Evolutionary conservation across 2,113 vertebrate genomes (phyloP), one percentile per base, ranked within the genome.

Genomic region (Parus major): DNA sequence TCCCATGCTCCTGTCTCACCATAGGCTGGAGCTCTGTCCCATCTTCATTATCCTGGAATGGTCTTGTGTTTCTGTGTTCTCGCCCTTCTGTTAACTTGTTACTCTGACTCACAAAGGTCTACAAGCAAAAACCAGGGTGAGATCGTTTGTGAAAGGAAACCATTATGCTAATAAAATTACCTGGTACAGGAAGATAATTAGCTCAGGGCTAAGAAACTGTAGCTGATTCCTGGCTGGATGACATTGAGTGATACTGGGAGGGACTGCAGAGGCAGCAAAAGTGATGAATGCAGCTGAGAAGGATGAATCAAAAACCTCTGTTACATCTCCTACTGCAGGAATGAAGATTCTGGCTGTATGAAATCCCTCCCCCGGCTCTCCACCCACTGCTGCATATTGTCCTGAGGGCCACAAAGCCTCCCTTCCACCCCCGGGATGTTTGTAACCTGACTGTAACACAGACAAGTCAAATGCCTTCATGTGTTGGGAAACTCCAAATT

Each of bases 11-110:
- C 76, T 83, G 61, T 92, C 97, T 97, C 85, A 97, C 97, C 66
- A 97, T 78, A 56, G 95, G 94, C 16, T 70, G 97, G 14, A 98
- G 98, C 82, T 98, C 98, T 94, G 95, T 97, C 31, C 96, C 98
- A 24, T 98, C 97, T 61, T 96, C 97, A 28, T 52, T 95, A 71
- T 95, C 95, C 73, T 78, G 91, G 46, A 88, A 31, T 18, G 93
- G 60, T 57, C 69, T 75, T 56, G 47, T 41, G 55, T 63, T 84
- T 87, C 73, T 92, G 49, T 83, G 82, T 2, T 84, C 95, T 13
- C 28, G 82, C 53, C 52, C 21, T 13, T 77, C 83, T 31, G 77
- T 90, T 70, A 94, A 63, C 61, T 87, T 96, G 88, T 88, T 96
- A 84, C 89, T 98, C 91, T 95, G 97, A 84, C 86, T 96, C 59